A percentile compares a stretch with the other conserved stretches of the same genome.
phyloP scores from a whole-genome alignment of 53 echinoderm and acorn worm genomes.

The Arbacia lixula region DNA sequence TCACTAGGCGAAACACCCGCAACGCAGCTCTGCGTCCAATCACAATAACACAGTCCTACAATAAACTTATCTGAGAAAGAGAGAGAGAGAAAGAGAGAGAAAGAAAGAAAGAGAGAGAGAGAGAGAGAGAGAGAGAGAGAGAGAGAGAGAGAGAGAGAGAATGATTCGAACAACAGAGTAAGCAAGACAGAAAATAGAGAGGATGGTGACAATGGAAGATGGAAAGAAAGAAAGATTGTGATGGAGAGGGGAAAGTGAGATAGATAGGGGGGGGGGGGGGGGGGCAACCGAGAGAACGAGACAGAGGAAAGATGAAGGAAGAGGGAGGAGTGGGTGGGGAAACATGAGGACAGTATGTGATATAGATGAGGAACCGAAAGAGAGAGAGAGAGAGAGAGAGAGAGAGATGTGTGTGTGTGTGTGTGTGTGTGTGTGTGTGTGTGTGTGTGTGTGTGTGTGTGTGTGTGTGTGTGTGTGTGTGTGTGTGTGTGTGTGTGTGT shows the following conservation, averaged over 20 bases:
- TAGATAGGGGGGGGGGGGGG: background rate
- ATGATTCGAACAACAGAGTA: background rate
- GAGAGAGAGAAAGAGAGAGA: conserved; percentile 25
- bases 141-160: background rate
- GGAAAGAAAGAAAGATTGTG: background rate
- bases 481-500: too few relatives aligned
- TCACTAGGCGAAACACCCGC: too few relatives aligned
- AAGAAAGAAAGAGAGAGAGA: conserved; percentile 7
- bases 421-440: too few relatives aligned
- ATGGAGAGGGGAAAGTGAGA: background rate
- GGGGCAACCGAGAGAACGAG: background rate
- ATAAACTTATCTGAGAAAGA: background rate
- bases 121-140: conserved; percentile 13
- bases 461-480: too few relatives aligned
- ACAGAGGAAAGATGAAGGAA: background rate
- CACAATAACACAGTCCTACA: too few relatives aligned
- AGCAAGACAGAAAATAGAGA: background rate
- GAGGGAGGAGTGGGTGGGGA: background rate
- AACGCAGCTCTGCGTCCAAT: too few relatives aligned
- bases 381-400: background rate
- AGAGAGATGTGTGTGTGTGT: too few relatives aligned
- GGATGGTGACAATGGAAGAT: too few relatives aligned
- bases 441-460: too few relatives aligned
- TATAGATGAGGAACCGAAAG: too few relatives aligned
- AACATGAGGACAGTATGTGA: too few relatives aligned